Conservation (phyloP, 1,140 invertebrate genomes). For the Drosophila triauraria region DNA sequence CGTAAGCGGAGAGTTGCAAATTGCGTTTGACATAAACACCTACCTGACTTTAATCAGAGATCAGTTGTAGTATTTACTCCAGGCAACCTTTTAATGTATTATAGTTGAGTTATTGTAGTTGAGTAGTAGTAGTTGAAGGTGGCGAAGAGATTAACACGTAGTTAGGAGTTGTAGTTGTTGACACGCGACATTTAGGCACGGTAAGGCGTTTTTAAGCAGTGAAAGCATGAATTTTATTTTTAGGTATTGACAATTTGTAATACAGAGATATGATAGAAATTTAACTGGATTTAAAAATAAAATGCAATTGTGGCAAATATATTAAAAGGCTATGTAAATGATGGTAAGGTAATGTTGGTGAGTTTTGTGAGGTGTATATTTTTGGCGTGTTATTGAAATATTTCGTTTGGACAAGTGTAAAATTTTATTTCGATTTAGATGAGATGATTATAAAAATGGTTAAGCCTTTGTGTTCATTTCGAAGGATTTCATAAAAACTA, state of each 20-base stretch:
- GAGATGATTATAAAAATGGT: constrained; percentile 85
- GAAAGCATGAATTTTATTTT: constrained; percentile 74
- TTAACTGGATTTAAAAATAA: constrained; percentile 63
- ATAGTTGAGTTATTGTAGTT: constrained; percentile 47
- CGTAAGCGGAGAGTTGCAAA: constrained; percentile 12
- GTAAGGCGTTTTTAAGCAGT: constrained; percentile 67
- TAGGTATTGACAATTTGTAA: constrained; percentile 64
- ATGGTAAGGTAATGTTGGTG: constrained; percentile 27
- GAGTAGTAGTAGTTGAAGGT: constrained; percentile 59
- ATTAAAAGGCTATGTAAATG: constrained; percentile 39
- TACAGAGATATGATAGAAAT: constrained; percentile 64
- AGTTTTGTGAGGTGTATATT: constrained; percentile 24
- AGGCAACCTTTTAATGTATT: constrained; percentile 81
- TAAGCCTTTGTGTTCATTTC: constrained; percentile 84
- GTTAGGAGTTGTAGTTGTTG: constrained; percentile 79
- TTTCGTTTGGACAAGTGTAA: constrained; percentile 65
- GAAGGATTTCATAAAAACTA: constrained; percentile 58
- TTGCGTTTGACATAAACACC: constrained; percentile 48
- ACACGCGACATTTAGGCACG: constrained; percentile 71
- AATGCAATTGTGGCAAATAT: constrained; percentile 74
- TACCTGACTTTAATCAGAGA: constrained; percentile 84
- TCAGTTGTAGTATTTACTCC: constrained; percentile 85
- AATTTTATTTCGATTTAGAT: constrained; percentile 84
- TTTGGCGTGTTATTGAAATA: constrained; percentile 31
- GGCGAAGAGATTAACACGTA: constrained; percentile 84